These are phyloP conservation scores for Drosophila barbarae DNA, from an alignment of 2,888 invertebrate genomes.

Conservation along the genomic window DNA sequence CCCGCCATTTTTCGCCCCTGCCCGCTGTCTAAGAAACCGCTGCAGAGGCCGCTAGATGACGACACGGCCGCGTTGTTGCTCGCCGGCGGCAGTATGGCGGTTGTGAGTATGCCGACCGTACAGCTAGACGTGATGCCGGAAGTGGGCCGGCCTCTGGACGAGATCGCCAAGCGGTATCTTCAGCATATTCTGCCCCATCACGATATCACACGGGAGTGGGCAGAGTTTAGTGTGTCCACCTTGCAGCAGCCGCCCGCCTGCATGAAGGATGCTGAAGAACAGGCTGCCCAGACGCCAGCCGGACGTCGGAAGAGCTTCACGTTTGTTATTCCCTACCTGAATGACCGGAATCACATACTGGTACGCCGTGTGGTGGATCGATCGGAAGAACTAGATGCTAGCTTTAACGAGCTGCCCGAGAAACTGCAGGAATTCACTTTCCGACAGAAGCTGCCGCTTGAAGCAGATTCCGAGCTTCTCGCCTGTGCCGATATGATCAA, in stretches of 20 bases:
- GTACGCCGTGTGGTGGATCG: constrained; percentile 80
- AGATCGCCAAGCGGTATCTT: constrained; percentile 78
- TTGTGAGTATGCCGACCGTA: constrained; percentile 78
- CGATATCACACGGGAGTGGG: constrained; percentile 79
- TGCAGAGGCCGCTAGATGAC: constrained; percentile 71
- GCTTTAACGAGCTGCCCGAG: constrained; percentile 57
- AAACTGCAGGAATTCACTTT: constrained; percentile 68
- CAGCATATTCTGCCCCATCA: constrained; percentile 77
- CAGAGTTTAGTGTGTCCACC: constrained; percentile 79
- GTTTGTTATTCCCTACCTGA: constrained; percentile 83
- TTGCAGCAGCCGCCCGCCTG: constrained; percentile 53
- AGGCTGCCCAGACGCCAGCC: constrained; percentile 54
- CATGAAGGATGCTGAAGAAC: constrained; percentile 52
- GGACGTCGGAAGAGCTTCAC: constrained; percentile 77
- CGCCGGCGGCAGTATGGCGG: constrained; percentile 75
- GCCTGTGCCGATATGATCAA: constrained; percentile 80
- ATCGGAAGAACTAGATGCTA: constrained; percentile 72
- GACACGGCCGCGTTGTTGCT: constrained; percentile 71
- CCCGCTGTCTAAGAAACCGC: constrained; percentile 77
- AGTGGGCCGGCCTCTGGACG: constrained; percentile 74
- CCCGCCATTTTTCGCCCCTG: constrained; percentile 74
- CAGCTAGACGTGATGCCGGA: constrained; percentile 78
- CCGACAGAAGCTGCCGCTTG: constrained; percentile 45
- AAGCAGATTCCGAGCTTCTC: constrained; percentile 43
- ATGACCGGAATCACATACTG: constrained; percentile 82